phyloP scores from a whole-genome alignment of 2,113 vertebrate species.

The Solenodon paradoxus region DNA sequence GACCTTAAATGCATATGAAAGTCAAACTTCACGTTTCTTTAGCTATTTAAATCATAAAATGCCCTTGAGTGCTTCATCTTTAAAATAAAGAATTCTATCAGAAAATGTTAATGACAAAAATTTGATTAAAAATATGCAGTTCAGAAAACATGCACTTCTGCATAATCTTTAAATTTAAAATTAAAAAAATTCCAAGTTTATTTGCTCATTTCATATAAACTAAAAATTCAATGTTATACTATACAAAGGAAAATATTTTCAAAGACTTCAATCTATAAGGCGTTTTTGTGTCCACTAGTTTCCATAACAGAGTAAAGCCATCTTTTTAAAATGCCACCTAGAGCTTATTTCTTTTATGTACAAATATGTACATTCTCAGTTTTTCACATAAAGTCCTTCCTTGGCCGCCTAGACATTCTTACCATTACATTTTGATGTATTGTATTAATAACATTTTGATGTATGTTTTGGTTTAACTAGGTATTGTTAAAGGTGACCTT shows the following conservation, averaged over 20 bases:
- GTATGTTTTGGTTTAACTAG: conserved; percentile 68
- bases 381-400: not conserved
- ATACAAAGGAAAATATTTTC: not conserved
- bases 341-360: not conserved
- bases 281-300: not conserved
- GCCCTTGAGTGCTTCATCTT: not conserved
- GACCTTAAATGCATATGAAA: not conserved
- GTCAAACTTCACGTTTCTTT: not conserved
- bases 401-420: not conserved
- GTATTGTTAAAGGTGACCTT: conserved; percentile 83
- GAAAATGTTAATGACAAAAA: conserved; percentile 37
- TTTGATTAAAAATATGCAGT: not conserved
- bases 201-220: not conserved
- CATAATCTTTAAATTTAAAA: conserved; percentile 13
- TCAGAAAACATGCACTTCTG: not conserved
- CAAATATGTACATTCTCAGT: not conserved
- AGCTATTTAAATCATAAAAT: not conserved
- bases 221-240: not conserved
- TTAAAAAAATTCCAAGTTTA: not conserved
- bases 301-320: not conserved
- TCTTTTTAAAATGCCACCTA: not conserved
- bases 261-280: not conserved
- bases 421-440: not conserved
- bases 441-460: conserved; percentile 62
- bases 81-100: not conserved